Evolutionary conservation across 2,888 invertebrate genomes (phyloP).

Genomic region (Lysandra coridon): DNA sequence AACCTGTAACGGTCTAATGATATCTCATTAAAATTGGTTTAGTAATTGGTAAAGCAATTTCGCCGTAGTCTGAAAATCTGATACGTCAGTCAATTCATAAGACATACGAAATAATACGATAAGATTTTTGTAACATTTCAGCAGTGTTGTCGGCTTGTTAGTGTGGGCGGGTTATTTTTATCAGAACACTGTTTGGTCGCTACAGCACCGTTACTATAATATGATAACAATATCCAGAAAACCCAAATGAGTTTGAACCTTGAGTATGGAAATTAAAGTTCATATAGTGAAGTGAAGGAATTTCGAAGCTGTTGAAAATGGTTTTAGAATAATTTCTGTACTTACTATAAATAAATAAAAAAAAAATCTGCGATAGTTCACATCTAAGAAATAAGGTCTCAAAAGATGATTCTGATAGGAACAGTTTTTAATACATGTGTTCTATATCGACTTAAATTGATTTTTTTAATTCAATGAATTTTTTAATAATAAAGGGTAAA

Average conservation of each 20-base stretch:
- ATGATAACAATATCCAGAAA: neutral
- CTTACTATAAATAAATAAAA: neutral
- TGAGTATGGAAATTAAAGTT: neutral
- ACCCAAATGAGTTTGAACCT: neutral
- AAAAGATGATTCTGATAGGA: no score
- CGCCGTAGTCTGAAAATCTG: no score
- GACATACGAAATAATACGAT: neutral
- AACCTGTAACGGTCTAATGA: no score
- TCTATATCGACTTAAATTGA: no score
- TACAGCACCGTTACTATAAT: neutral
- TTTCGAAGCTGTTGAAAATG: neutral
- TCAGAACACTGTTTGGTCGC: neutral
- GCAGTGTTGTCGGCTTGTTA: neutral
- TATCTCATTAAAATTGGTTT: no score
- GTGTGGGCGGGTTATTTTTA: conserved; percentile 21
- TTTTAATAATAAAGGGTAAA: no score
- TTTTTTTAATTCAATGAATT: no score
- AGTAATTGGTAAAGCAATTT: no score
- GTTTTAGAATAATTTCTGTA: neutral
- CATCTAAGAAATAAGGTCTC: no score
- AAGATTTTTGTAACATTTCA: conserved; percentile 13
- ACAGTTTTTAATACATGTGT: no score
- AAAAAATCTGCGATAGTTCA: no score
- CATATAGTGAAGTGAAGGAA: neutral
- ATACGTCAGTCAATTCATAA: neutral